Evolutionary conservation across 2,797 vertebrate genomes (phyloP).

Genomic region (Melanitta fusca): DNA sequence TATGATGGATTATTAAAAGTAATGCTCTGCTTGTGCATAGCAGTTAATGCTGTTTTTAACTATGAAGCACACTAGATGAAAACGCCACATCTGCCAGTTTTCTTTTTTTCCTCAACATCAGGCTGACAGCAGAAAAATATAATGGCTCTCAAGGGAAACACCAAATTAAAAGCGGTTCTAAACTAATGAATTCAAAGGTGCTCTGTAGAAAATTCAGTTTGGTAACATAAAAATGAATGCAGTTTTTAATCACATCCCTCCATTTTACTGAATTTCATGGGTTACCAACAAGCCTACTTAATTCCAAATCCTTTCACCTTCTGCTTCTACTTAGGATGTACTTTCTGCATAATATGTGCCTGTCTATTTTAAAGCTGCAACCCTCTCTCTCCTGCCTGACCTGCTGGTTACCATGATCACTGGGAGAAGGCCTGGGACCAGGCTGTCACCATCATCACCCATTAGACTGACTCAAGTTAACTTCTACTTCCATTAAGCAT

Average conservation of each 20-base stretch:
- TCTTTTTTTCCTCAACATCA: conserved; percentile 83
- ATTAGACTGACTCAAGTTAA: background rate
- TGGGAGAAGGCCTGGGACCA: background rate
- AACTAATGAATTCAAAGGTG: conserved; percentile 92
- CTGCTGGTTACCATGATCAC: background rate
- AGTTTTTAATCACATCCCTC: conserved; percentile 71
- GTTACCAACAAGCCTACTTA: conserved; percentile 49
- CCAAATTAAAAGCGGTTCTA: conserved; percentile 91
- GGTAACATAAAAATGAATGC: conserved; percentile 78
- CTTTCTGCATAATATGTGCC: background rate
- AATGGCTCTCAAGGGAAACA: conserved; percentile 90
- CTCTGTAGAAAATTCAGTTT: conserved; percentile 77
- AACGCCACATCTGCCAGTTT: conserved; percentile 84
- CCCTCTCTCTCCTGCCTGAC: background rate
- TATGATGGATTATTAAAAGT: conserved; percentile 73
- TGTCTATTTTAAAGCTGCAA: conserved; percentile 12
- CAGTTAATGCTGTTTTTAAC: conserved; percentile 78
- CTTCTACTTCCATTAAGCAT: background rate
- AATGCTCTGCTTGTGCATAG: conserved; percentile 67
- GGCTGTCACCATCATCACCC: background rate
- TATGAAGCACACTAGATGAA: conserved; percentile 79
- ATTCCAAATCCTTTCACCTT: conserved; percentile 57
- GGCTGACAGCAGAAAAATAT: conserved; percentile 89
- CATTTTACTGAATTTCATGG: conserved; percentile 67
- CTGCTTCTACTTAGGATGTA: conserved; percentile 15